These are phyloP conservation scores for Drosophila albomicans DNA, from an alignment of 1,140 invertebrate genomes.

Conservation along the genomic window DNA sequence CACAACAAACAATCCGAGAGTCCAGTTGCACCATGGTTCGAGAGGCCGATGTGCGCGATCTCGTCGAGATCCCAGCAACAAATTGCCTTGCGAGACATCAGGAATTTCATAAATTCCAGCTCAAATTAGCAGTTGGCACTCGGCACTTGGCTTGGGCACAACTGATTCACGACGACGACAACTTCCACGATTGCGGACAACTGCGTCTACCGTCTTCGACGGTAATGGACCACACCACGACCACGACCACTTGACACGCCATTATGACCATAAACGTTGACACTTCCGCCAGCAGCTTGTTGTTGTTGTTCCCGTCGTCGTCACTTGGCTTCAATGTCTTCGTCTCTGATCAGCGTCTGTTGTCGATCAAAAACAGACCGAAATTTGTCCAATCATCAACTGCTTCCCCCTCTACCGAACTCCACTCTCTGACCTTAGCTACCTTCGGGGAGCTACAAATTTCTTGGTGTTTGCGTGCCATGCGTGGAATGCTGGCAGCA, in stretches of 20 bases:
- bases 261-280: constrained; percentile 83
- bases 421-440: neutral
- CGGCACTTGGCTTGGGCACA: constrained; percentile 4
- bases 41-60: constrained; percentile 8
- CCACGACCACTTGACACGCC: constrained; percentile 63
- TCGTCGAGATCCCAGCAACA: constrained; percentile 46
- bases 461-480: constrained; percentile 82
- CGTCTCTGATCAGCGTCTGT: neutral
- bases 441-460: constrained; percentile 61
- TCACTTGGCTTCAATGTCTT: constrained; percentile 33
- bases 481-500: constrained; percentile 79
- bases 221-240: constrained; percentile 77
- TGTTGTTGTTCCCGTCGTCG: constrained; percentile 31
- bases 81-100: constrained; percentile 60
- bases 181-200: neutral
- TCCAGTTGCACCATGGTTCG: constrained; percentile 15
- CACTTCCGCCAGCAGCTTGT: constrained; percentile 68
- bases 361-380: constrained; percentile 76
- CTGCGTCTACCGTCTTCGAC: constrained; percentile 5
- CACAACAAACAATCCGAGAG: constrained; percentile 38
- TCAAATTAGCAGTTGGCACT: constrained; percentile 65
- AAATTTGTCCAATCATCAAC: constrained; percentile 73
- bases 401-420: neutral
- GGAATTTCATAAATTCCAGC: constrained; percentile 77
- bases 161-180: constrained; percentile 26